Conservation (phyloP, 2,797 vertebrate genomes). For the Psittacula echo region DNA sequence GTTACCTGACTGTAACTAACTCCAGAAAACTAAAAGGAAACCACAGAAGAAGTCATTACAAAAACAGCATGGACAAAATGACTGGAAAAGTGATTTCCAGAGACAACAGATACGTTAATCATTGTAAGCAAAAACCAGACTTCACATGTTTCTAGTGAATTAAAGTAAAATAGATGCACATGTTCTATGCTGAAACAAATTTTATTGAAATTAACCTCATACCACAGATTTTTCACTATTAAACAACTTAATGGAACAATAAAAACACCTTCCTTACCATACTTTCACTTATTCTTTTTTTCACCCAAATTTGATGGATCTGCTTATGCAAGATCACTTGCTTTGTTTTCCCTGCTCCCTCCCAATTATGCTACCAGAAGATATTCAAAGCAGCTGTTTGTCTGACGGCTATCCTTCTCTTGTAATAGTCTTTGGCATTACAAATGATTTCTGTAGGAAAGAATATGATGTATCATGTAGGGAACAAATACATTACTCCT, state of each 20-base stretch:
- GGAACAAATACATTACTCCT: constrained; percentile 8
- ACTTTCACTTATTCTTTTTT: background rate
- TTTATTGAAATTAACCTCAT: background rate
- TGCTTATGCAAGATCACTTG: background rate
- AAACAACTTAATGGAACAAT: background rate
- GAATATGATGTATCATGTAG: background rate
- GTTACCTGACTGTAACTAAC: background rate
- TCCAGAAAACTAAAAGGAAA: background rate
- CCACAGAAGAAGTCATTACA: background rate
- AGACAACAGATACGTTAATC: background rate
- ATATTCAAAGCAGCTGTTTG: background rate
- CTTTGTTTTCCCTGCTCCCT: background rate
- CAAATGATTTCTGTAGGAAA: background rate
- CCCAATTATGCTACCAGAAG: accelerated
- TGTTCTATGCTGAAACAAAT: background rate
- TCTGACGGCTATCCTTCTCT: background rate
- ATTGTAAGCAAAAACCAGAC: background rate
- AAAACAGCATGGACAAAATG: background rate
- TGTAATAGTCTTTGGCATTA: background rate
- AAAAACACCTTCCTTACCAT: background rate
- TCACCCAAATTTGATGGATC: background rate
- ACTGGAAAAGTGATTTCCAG: background rate
- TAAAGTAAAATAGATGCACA: background rate
- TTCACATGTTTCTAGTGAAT: background rate
- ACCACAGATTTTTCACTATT: background rate